Conservation (phyloP, 92 coral and sea anemone species). For the Desmophyllum pertusum region DNA sequence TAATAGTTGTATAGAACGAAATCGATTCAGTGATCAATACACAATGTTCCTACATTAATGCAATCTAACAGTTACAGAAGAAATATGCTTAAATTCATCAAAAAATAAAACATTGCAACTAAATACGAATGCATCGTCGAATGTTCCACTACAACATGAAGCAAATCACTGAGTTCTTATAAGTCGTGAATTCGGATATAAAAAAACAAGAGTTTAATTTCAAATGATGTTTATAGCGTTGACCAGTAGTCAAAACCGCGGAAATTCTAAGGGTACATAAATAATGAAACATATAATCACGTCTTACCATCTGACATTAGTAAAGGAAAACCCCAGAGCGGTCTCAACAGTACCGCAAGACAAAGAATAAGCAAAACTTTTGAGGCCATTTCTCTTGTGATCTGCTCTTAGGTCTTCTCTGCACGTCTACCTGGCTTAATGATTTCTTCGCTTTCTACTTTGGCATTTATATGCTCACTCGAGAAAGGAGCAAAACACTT, state of each 20-base stretch:
- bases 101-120: too few relatives aligned
- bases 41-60: neutral
- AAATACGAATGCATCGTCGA: too few relatives aligned
- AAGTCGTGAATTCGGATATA: neutral
- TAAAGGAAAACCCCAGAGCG: constrained; percentile 24
- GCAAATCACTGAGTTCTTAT: neutral
- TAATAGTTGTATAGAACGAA: neutral
- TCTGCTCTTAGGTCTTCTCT: neutral
- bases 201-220: neutral
- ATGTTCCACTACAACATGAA: neutral
- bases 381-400: constrained; percentile 5
- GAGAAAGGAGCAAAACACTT: neutral
- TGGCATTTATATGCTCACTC: neutral
- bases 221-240: neutral
- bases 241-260: neutral
- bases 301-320: constrained; percentile 2
- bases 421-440: neutral
- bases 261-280: neutral
- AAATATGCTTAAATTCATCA: too few relatives aligned
- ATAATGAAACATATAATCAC: neutral
- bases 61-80: too few relatives aligned
- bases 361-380: constrained; percentile 8
- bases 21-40: neutral
- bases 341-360: constrained; percentile 1
- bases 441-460: neutral